These are phyloP conservation scores for Centropus unirufus DNA, from an alignment of 2,113 vertebrate genomes.

Conservation along the genomic window DNA sequence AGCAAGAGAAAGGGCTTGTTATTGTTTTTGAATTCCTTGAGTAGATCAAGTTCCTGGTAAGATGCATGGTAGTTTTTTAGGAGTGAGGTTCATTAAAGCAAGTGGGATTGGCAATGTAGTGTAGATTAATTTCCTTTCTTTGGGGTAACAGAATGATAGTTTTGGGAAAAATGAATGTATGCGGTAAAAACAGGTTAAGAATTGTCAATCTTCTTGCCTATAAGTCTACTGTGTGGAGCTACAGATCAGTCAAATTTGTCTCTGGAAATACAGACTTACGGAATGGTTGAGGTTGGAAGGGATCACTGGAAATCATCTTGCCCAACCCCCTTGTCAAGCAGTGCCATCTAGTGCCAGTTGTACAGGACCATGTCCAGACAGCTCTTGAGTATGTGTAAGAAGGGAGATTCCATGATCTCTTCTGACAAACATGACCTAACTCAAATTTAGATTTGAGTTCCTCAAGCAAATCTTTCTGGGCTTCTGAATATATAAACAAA, in stretches of 20 bases:
- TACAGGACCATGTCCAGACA: fast-evolving
- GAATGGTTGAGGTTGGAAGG: neutral
- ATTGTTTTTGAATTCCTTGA: neutral
- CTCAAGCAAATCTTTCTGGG: neutral
- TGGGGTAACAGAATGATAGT: neutral
- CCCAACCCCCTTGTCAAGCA: neutral
- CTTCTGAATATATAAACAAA: neutral
- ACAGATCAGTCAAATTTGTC: neutral
- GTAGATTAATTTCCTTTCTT: neutral
- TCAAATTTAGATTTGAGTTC: neutral
- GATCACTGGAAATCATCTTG: neutral
- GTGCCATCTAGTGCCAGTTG: neutral
- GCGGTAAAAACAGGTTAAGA: neutral
- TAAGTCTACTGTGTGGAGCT: neutral
- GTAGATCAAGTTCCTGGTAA: neutral
- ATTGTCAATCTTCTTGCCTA: neutral
- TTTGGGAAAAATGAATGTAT: neutral
- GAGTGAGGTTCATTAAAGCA: neutral
- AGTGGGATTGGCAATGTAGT: neutral
- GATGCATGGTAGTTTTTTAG: neutral
- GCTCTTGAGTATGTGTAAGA: neutral
- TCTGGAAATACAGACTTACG: neutral
- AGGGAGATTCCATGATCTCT: neutral
- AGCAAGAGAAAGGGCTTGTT: neutral
- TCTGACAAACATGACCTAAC: neutral